Conservation (phyloP, 1,140 invertebrate genomes). For the Solenopsis fugax region DNA sequence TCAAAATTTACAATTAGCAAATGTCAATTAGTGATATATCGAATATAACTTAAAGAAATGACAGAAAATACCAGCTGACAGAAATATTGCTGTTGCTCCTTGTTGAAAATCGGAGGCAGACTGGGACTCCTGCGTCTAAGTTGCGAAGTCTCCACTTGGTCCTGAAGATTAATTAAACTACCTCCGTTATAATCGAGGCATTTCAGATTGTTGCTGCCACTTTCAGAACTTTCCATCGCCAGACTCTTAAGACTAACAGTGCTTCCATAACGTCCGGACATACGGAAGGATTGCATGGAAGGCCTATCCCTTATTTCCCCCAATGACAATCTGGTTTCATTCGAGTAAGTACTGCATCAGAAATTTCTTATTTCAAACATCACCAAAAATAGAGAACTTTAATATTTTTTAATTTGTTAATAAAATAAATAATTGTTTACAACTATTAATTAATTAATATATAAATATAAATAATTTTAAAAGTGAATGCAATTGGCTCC, state of each 20-base stretch:
- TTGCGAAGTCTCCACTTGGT: slow-evolving; percentile 73
- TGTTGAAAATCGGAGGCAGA: slow-evolving; percentile 88
- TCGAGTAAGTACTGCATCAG: slow-evolving; percentile 67
- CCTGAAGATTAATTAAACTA: slow-evolving; percentile 79
- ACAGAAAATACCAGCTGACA: slow-evolving; percentile 64
- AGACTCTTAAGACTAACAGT: slow-evolving; percentile 79
- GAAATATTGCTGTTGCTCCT: slow-evolving; percentile 80
- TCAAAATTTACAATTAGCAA: too few relatives aligned
- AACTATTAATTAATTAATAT: neutral
- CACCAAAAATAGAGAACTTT: neutral
- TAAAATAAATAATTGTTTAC: neutral
- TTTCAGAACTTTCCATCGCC: slow-evolving; percentile 69
- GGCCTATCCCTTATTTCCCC: slow-evolving; percentile 74
- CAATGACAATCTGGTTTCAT: slow-evolving; percentile 73
- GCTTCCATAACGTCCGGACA: slow-evolving; percentile 77
- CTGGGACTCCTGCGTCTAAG: slow-evolving; percentile 87
- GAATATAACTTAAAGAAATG: neutral
- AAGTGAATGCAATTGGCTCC: too few relatives aligned
- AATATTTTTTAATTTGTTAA: neutral
- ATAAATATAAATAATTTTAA: neutral
- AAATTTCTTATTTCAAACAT: slow-evolving; percentile 29
- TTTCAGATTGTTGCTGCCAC: slow-evolving; percentile 71
- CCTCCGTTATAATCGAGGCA: slow-evolving; percentile 77
- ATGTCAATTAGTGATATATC: too few relatives aligned
- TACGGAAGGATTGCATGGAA: slow-evolving; percentile 73